These are phyloP conservation scores for Poecile atricapillus DNA, from an alignment of 2,113 vertebrate genomes.

Conservation along the genomic window DNA sequence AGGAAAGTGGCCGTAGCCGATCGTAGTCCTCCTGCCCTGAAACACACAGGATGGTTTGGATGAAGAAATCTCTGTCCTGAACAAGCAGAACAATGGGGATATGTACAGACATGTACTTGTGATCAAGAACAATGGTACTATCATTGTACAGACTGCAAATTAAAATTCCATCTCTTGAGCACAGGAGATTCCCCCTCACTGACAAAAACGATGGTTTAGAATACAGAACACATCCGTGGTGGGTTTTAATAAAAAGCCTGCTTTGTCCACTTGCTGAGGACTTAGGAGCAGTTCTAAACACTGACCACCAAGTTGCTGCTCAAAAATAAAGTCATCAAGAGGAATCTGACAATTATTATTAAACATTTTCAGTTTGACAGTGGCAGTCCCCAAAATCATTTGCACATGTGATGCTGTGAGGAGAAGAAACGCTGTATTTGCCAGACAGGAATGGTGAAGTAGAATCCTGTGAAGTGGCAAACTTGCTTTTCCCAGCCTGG, in stretches of 20 bases:
- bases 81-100: background rate
- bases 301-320: background rate
- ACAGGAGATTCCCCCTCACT: background rate
- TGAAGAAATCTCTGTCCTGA: background rate
- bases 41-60: background rate
- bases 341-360: background rate
- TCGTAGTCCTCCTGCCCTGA: conserved; percentile 96
- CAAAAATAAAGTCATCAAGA: background rate
- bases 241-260: background rate
- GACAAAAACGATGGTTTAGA: background rate
- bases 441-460: background rate
- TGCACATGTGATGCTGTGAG: background rate
- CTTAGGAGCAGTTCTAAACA: background rate
- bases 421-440: background rate
- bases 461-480: background rate
- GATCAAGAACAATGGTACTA: background rate
- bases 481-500: background rate
- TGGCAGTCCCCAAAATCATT: background rate
- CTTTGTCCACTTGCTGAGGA: background rate
- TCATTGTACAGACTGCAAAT: background rate
- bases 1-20: conserved; percentile 89
- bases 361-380: background rate
- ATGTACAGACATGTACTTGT: background rate
- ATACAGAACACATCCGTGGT: background rate
- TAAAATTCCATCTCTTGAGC: background rate